phyloP scores from a whole-genome alignment of 2,888 invertebrate species.

The Eumacrocentrus americanus region DNA sequence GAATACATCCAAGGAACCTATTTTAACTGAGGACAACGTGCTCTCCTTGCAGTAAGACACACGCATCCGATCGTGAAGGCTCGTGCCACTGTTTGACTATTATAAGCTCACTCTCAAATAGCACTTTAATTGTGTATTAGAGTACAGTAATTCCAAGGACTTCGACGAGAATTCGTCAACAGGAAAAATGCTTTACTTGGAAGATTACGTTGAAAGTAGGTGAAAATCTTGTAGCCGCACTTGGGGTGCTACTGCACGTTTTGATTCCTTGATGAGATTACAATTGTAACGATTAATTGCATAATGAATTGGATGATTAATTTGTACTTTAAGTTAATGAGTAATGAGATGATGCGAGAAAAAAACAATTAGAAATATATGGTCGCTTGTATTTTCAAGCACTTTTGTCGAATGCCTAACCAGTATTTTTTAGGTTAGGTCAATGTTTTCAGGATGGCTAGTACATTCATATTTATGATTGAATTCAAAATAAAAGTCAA shows the following conservation, averaged over 20 bases:
- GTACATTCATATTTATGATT: no score
- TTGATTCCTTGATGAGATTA: no score
- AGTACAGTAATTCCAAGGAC: constrained; percentile 43
- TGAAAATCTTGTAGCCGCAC: constrained; percentile 44
- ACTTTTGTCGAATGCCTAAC: neutral
- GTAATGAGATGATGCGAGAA: neutral
- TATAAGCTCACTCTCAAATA: neutral
- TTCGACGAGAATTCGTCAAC: constrained; percentile 40
- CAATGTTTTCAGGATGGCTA: constrained; percentile 32
- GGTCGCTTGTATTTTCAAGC: neutral
- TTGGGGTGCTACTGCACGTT: neutral
- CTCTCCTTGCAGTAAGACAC: neutral
- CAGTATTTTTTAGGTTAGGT: constrained; percentile 28
- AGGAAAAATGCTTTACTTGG: constrained; percentile 90
- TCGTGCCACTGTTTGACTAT: neutral
- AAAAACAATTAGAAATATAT: neutral
- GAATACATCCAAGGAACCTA: constrained; percentile 37
- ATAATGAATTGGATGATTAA: no score
- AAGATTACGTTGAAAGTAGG: constrained; percentile 98
- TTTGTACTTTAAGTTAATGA: no score
- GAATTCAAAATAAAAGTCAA: no score
- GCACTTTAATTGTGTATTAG: constrained; percentile 40
- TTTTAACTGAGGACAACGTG: neutral
- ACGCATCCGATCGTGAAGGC: no score
- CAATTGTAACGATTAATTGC: no score